These are phyloP conservation scores for Hephaestus fuliginosus DNA, from an alignment of 2,797 vertebrate species.

Conservation along the genomic window DNA sequence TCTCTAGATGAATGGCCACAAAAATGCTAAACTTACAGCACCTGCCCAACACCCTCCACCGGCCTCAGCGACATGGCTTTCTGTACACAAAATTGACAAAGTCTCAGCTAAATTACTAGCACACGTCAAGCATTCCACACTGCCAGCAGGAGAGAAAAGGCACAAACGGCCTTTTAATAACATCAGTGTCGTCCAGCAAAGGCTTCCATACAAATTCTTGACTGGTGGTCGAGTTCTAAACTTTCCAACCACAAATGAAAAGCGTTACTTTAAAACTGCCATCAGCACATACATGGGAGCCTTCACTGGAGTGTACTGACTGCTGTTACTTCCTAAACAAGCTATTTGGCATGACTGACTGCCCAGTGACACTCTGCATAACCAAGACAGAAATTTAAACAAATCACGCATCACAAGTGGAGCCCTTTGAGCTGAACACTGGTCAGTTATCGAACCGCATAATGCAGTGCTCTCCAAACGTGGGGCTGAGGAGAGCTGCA, in stretches of 20 bases:
- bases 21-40: constrained; percentile 19
- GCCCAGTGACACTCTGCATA: constrained; percentile 12
- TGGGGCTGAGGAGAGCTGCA: background rate
- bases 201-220: constrained; percentile 11
- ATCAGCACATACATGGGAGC: background rate
- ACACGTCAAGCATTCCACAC: background rate
- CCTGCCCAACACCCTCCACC: constrained; percentile 12
- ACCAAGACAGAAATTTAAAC: constrained; percentile 18
- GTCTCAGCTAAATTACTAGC: constrained; percentile 10
- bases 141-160: constrained; percentile 12
- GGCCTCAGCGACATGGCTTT: constrained; percentile 6
- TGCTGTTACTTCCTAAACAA: constrained; percentile 29
- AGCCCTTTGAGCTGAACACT: constrained; percentile 37
- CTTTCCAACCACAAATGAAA: constrained; percentile 6
- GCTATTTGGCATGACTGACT: background rate
- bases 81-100: background rate
- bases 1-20: constrained; percentile 2
- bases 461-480: constrained; percentile 25
- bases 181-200: constrained; percentile 21
- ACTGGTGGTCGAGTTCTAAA: background rate
- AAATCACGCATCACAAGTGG: background rate
- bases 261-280: background rate
- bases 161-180: constrained; percentile 10
- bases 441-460: constrained; percentile 38
- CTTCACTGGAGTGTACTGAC: constrained; percentile 18